Evolutionary conservation across 2,797 vertebrate species (phyloP).

Genomic region (Holocentrus rufus): DNA sequence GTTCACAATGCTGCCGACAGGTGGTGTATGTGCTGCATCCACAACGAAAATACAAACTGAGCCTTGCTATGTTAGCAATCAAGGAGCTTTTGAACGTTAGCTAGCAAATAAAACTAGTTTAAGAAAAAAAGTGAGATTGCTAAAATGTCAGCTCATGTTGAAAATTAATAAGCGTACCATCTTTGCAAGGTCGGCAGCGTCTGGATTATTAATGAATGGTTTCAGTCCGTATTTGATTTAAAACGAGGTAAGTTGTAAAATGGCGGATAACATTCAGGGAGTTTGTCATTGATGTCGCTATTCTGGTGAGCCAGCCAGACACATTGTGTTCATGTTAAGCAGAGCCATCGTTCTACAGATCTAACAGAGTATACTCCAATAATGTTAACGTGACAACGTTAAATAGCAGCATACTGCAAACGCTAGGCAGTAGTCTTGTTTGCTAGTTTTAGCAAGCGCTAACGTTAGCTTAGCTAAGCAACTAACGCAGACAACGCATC

Average conservation of each 20-base stretch:
- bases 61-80: conserved; percentile 71
- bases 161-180: conserved; percentile 26
- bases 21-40: conserved; percentile 64
- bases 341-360: background rate
- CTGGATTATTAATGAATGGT: conserved; percentile 58
- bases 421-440: conserved; percentile 16
- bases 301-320: background rate
- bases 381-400: background rate
- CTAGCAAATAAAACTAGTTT: conserved; percentile 45
- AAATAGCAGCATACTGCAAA: background rate
- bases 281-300: conserved; percentile 78
- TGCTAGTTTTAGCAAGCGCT: conserved; percentile 38
- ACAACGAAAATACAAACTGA: conserved; percentile 70
- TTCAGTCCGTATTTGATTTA: conserved; percentile 68
- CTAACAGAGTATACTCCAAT: background rate
- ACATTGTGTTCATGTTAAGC: background rate
- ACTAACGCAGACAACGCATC: conserved; percentile 8
- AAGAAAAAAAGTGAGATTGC: conserved; percentile 13
- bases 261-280: conserved; percentile 88
- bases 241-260: conserved; percentile 92
- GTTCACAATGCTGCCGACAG: conserved; percentile 57
- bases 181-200: conserved; percentile 42
- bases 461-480: conserved; percentile 40
- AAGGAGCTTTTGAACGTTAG: conserved; percentile 57
- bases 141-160: conserved; percentile 52